These are phyloP conservation scores for Lepidochrysops patricia DNA, from an alignment of 2,888 invertebrate genomes.

Conservation along the genomic window DNA sequence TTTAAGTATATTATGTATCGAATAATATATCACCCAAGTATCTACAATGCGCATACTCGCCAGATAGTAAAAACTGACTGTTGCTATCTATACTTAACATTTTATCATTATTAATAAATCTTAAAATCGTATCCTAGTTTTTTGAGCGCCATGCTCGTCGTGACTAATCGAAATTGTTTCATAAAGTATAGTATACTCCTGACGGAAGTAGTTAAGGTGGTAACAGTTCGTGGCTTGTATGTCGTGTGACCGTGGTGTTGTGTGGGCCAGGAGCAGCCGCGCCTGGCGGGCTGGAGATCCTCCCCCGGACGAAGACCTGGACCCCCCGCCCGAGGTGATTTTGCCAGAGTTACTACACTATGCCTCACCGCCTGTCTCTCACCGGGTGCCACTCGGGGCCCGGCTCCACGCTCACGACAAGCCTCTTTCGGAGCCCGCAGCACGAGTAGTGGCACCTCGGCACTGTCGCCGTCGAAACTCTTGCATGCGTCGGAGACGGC, in stretches of 20 bases:
- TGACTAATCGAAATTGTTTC: background rate
- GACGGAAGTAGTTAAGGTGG: background rate
- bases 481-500: slow-evolving; percentile 61
- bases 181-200: background rate
- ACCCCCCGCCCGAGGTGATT: slow-evolving; percentile 71
- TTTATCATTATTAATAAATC: background rate
- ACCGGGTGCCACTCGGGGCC: slow-evolving; percentile 56
- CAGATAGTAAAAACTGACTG: slow-evolving; percentile 4
- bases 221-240: background rate
- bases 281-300: slow-evolving; percentile 59
- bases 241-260: slow-evolving; percentile 47
- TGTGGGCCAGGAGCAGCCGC: slow-evolving; percentile 68
- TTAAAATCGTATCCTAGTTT: background rate
- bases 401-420: slow-evolving; percentile 21
- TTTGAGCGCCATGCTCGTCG: background rate
- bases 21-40: background rate
- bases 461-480: slow-evolving; percentile 45
- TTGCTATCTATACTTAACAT: slow-evolving; percentile 8
- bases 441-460: slow-evolving; percentile 48
- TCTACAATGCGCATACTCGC: background rate
- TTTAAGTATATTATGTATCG: slow-evolving; percentile 6
- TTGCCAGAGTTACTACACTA: slow-evolving; percentile 71
- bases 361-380: slow-evolving; percentile 58
- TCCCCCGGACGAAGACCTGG: slow-evolving; percentile 62
- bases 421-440: background rate